A percentile compares a stretch with the other conserved stretches of the same genome.
phyloP scores from a whole-genome alignment of 2,113 vertebrate species.

The Gavia stellata region DNA sequence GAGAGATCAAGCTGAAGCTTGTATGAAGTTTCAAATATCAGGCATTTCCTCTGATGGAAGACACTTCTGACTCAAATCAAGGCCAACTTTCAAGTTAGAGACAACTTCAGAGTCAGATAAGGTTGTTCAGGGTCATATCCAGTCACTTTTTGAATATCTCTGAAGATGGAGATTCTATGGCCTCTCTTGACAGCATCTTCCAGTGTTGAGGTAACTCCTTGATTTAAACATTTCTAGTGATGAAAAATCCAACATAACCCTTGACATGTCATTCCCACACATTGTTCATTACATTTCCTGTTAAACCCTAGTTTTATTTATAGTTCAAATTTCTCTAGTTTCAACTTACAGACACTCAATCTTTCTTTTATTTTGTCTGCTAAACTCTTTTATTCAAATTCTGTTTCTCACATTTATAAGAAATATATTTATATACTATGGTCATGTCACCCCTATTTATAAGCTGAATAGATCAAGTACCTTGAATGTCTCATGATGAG shows the following conservation, averaged over 20 bases:
- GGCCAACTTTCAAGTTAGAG: background rate
- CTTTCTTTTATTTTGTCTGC: background rate
- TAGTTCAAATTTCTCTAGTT: background rate
- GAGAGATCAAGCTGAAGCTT: background rate
- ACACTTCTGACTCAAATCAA: background rate
- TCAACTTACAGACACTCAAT: background rate
- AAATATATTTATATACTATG: background rate
- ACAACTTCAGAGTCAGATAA: background rate
- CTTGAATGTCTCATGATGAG: background rate
- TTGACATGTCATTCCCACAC: conserved; percentile 1
- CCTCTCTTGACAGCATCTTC: background rate
- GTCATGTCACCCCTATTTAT: background rate
- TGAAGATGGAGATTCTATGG: background rate
- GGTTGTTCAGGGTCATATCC: background rate
- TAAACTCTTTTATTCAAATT: background rate
- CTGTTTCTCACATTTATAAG: background rate
- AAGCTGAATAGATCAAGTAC: background rate
- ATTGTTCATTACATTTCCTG: background rate
- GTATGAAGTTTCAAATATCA: background rate
- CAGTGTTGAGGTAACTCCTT: background rate
- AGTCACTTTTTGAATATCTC: background rate
- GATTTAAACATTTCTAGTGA: conserved; percentile 19
- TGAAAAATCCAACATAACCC: conserved; percentile 18
- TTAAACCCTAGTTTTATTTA: conserved; percentile 1
- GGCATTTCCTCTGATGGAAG: background rate